Conservation (phyloP, 2,797 vertebrate species). For the Channa striata region DNA sequence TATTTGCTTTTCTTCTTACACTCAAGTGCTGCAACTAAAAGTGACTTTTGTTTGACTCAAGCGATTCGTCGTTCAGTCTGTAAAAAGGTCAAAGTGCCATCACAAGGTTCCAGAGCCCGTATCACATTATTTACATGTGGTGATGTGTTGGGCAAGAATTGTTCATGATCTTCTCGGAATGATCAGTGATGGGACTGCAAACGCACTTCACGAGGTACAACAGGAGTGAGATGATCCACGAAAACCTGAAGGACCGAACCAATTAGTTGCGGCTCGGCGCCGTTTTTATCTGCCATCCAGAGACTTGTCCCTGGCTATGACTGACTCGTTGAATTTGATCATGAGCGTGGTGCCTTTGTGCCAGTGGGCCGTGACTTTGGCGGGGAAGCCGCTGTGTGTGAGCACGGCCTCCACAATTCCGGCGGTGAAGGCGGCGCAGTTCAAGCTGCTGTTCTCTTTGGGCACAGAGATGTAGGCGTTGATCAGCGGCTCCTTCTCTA, state of each 20-base stretch:
- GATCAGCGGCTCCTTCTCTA: constrained; percentile 94
- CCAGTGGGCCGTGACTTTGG: constrained; percentile 96
- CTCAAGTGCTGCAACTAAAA: too few species aligned
- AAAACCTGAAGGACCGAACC: neutral
- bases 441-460: constrained; percentile 95
- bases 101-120: neutral
- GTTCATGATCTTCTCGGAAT: neutral
- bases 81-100: neutral
- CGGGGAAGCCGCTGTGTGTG: constrained; percentile 92
- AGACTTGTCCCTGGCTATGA: constrained; percentile 92
- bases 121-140: neutral
- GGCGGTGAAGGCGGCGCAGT: constrained; percentile 94
- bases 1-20: too few species aligned
- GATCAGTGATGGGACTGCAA: neutral
- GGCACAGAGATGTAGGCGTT: constrained; percentile 95
- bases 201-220: constrained; percentile 20
- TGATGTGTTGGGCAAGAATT: neutral
- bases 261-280: constrained; percentile 34
- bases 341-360: constrained; percentile 98
- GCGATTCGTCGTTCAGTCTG: neutral
- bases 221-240: constrained; percentile 39
- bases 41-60: too few species aligned
- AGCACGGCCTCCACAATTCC: constrained; percentile 95
- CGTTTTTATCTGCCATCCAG: constrained; percentile 89
- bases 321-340: constrained; percentile 96